Base-by-base conservation (phyloP, 2,888 invertebrate species). In the Ochropleura leucogaster region DNA sequence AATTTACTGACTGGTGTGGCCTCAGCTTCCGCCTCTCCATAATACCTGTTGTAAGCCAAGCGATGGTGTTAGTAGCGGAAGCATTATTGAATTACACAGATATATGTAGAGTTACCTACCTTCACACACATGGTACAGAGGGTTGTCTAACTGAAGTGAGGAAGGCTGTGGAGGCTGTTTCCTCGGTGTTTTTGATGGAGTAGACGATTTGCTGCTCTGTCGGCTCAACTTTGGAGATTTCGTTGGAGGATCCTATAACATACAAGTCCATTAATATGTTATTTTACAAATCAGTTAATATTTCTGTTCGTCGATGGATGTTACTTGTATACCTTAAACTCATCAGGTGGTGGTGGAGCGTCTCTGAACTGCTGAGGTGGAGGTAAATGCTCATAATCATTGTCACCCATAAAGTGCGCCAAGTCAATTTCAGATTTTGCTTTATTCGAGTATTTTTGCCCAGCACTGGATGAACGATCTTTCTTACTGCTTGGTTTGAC, bases 311-410 rank as follows among this genome's bases (percentile, higher is more conserved):
- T 62, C 81, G 66, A 75, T 74, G 60, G 78, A 72, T 79, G 67
- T 69, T 71, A 68, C 73, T 46, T 75, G 74, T 59, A 87, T 93
- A 96, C 96, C 94, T 95, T 96, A 88, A 98, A 98, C 87, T 97
- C 97, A 86, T 98, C 98, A 0, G 98, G 98, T 12, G 98, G 98
- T 59, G 98, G 97, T 40, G 98, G 98, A 67, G 97, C 97, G 93
- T 98, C 98, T 92, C 98, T 97, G 89, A 98, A 98, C 94, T 98
- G 98, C 90, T 98, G 98, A 3, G 98, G 98, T 0, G 98, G 98
- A 47, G 98, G 98, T 78, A 98, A 97, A 89, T 98, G 97, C 86
- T 98, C 98, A 89, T 98, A 97, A 59, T 97, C 97, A 91, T 97
- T 97, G 84, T 97, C 96, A 68, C 96, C 96, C n/a, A 90, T 86